Conservation (phyloP, 2,113 vertebrate species). For the Phylloscopus trochilus region DNA sequence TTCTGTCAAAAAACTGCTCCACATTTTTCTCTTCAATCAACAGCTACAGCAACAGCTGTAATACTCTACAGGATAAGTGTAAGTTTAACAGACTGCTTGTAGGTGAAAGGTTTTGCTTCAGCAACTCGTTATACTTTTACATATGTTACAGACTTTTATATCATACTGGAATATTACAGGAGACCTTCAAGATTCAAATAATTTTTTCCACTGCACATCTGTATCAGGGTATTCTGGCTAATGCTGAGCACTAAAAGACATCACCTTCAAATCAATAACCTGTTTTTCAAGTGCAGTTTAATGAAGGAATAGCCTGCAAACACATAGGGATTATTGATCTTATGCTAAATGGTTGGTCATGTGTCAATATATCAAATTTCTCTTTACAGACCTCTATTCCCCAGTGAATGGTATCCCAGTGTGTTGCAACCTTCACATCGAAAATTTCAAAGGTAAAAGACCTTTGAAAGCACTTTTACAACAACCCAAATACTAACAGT, state of each 20-base stretch:
- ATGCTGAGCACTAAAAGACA: background rate
- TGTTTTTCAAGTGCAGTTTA: background rate
- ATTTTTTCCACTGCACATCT: background rate
- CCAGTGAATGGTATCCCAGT: background rate
- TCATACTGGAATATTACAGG: background rate
- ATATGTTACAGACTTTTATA: background rate
- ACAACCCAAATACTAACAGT: background rate
- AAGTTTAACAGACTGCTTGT: background rate
- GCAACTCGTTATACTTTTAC: background rate
- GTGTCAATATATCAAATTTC: background rate
- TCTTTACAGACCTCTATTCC: background rate
- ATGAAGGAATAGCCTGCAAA: background rate
- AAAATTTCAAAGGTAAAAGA: background rate
- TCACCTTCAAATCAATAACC: background rate
- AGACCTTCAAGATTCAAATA: background rate
- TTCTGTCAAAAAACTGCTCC: conserved; percentile 45
- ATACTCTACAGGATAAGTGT: background rate
- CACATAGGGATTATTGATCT: background rate
- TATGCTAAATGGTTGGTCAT: background rate
- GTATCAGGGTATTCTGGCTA: background rate
- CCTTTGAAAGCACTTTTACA: background rate
- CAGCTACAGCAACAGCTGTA: background rate
- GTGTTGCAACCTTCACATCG: background rate
- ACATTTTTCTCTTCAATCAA: conserved; percentile 16
- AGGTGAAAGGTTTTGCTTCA: conserved; percentile 26